These are phyloP conservation scores for Sorex araneus DNA, from an alignment of 2,113 vertebrate genomes.

Conservation along the genomic window DNA sequence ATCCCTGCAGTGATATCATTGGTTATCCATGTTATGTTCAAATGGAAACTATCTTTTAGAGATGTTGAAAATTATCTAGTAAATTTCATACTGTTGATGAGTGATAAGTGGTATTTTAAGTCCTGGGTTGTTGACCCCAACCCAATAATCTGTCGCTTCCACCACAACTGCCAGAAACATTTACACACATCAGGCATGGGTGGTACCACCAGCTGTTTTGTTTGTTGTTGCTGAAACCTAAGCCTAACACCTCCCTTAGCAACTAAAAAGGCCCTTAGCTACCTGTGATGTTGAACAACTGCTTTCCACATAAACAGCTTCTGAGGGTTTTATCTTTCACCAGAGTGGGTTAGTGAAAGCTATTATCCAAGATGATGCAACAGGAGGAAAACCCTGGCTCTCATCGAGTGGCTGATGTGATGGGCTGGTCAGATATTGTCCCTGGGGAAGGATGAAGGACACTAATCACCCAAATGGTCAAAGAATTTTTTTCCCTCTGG, in stretches of 20 bases:
- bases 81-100: conserved; percentile 57
- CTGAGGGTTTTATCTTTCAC: conserved; percentile 34
- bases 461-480: background rate
- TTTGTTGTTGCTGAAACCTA: conserved; percentile 68
- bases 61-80: background rate
- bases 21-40: background rate
- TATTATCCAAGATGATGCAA: conserved; percentile 8
- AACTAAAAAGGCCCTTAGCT: conserved; percentile 75
- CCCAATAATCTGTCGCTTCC: conserved; percentile 2
- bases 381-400: background rate
- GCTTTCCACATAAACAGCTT: conserved; percentile 60
- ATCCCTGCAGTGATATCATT: background rate
- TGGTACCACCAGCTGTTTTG: conserved; percentile 71
- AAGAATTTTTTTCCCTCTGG: background rate
- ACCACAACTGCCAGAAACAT: conserved; percentile 64
- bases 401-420: background rate
- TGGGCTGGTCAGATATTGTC: background rate
- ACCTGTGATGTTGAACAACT: conserved; percentile 55
- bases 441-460: background rate
- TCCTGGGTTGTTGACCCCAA: conserved; percentile 54
- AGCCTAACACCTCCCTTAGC: conserved; percentile 74
- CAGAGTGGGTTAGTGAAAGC: background rate
- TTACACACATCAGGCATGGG: conserved; percentile 58
- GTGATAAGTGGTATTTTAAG: conserved; percentile 58
- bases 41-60: conserved; percentile 21